Base-by-base conservation (phyloP, 2,888 invertebrate species). In the Crocallis elinguaria region DNA sequence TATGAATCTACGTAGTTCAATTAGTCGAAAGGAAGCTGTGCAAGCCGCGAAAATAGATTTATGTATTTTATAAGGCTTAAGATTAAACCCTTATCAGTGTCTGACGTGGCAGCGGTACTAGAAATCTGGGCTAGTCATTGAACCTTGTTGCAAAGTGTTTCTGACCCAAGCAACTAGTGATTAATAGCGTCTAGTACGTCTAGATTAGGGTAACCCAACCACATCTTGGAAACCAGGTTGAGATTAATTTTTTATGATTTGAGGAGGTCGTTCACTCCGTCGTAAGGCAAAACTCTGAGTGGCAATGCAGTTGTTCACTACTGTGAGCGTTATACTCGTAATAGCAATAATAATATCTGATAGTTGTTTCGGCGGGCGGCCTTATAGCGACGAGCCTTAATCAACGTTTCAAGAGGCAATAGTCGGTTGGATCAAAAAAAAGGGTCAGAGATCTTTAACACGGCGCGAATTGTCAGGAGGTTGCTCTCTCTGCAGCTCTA, bases 51-150 rank as follows among this genome's bases (percentile, higher is more conserved):
- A 25, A n/a, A 25, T 7, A 19, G 11, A 19, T 12, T 12, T 11
- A 5, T 6, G 19, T 19, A 12, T 17, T 14, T 32, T 11, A 14
- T 13, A 13, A 8, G 17, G 1, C 12, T 30, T 19, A 21, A 37
- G 17, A 1, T 0, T 3, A 33, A 39, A 8, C 25, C 27, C 19
- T 35, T 27, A 49, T 41, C 49, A 27, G 33, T 42, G 35, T 35
- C 33, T 13, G 21, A 25, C 35, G 21, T 42, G 29, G 46, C 23
- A 38, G 32, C 25, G 29, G 27, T 33, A 16, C 17, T 33, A 8
- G 29, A 21, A 42, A 49, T 42, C 42, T 42, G 36, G 29, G 36
- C 43, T 42, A 49, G 21, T 27, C 29, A 42, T 36, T 23, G 37
- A 30, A 14, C 13, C 14, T 23, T 23, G 11, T 36, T 30, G 42